Conservation (phyloP, 2,888 invertebrate species). For the Creontiades dilutus region DNA sequence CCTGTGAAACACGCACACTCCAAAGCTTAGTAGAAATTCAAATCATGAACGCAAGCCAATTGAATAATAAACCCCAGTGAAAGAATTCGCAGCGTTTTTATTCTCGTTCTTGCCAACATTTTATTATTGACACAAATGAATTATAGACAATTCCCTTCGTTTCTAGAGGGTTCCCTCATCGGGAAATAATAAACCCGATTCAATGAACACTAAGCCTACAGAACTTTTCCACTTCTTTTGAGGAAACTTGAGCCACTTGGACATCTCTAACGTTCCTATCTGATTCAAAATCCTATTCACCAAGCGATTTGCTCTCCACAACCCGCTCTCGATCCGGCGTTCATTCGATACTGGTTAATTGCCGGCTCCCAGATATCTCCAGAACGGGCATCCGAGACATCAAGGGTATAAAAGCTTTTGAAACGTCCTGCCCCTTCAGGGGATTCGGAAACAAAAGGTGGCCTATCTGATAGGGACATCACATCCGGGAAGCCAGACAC, state of each 20-base stretch:
- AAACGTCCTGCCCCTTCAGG: neutral
- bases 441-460: slow-evolving; percentile 45
- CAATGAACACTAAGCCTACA: too few species aligned
- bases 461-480: slow-evolving; percentile 48
- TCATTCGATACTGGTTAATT: slow-evolving; percentile 26
- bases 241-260: neutral
- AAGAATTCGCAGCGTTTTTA: too few species aligned
- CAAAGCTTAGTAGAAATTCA: too few species aligned
- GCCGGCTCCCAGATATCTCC: neutral
- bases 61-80: too few species aligned
- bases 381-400: slow-evolving; percentile 6
- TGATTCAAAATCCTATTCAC: neutral
- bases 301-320: neutral
- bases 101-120: too few species aligned
- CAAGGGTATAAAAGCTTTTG: slow-evolving; percentile 49
- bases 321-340: neutral
- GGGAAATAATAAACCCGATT: too few species aligned
- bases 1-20: too few species aligned
- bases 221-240: too few species aligned
- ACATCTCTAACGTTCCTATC: neutral
- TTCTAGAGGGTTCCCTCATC: too few species aligned
- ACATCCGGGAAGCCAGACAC: slow-evolving; percentile 51
- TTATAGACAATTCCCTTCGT: too few species aligned
- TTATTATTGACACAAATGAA: too few species aligned
- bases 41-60: too few species aligned